phyloP scores from a whole-genome alignment of 2,888 invertebrate species.

The Branchipolynoe longqiensis region DNA sequence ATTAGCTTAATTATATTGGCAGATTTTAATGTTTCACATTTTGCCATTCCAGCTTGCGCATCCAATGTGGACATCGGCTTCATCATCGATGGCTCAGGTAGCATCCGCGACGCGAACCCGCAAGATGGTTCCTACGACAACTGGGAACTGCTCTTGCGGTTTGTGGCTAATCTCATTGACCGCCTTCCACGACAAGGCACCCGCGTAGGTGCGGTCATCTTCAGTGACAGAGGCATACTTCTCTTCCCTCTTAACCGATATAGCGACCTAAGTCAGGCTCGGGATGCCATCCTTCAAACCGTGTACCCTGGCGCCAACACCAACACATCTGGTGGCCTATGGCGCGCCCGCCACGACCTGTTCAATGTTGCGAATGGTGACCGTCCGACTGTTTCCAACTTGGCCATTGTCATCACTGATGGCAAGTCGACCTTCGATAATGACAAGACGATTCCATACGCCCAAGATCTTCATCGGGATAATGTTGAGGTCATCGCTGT shows the following conservation, averaged over 20 bases:
- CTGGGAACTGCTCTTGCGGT: constrained; percentile 55
- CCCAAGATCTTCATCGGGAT: constrained; percentile 12
- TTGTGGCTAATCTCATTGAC: constrained; percentile 54
- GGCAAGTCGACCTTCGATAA: constrained; percentile 56
- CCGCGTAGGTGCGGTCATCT: constrained; percentile 54
- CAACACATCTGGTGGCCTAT: constrained; percentile 65
- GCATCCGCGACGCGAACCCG: constrained; percentile 56
- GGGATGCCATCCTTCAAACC: constrained; percentile 50
- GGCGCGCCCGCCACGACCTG: background rate
- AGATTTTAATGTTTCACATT: too few relatives aligned
- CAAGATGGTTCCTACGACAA: constrained; percentile 53
- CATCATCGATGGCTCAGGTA: constrained; percentile 60
- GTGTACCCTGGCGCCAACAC: constrained; percentile 61
- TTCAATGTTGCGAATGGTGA: constrained; percentile 53
- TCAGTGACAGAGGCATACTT: constrained; percentile 46
- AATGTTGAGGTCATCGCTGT: background rate
- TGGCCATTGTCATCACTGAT: constrained; percentile 60
- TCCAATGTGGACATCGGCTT: constrained; percentile 59
- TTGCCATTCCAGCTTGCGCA: constrained; percentile 43
- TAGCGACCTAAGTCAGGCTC: constrained; percentile 21
- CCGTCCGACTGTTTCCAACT: constrained; percentile 39
- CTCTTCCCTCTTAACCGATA: constrained; percentile 53
- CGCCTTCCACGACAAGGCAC: constrained; percentile 39
- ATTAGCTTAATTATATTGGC: too few relatives aligned
- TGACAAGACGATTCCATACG: constrained; percentile 38